A percentile compares a stretch with the other conserved stretches of the same genome.
These are phyloP conservation scores for Gila orcuttii DNA, from an alignment of 2,113 vertebrate genomes.

Conservation along the genomic window DNA sequence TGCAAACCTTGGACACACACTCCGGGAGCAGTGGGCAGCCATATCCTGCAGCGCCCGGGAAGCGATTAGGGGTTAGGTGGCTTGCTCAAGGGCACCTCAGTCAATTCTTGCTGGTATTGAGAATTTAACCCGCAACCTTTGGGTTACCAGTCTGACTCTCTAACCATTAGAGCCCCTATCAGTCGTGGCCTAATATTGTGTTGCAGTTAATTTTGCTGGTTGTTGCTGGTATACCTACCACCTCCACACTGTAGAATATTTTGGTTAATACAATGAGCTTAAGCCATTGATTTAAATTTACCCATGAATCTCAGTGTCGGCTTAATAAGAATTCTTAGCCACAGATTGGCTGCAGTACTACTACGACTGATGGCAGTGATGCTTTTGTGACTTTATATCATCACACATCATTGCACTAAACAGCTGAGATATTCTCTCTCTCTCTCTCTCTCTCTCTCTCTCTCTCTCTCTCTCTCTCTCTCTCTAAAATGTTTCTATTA, in stretches of 20 bases:
- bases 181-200: too few species aligned
- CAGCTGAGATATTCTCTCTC: slow-evolving; percentile 9
- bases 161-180: too few species aligned
- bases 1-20: too few species aligned
- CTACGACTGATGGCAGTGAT: slow-evolving; percentile 12
- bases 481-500: slow-evolving; percentile 44
- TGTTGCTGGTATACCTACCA: not conserved
- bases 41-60: too few species aligned
- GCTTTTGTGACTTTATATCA: slow-evolving; percentile 30
- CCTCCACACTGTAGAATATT: not conserved
- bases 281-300: not conserved
- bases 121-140: too few species aligned
- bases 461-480: slow-evolving; percentile 9
- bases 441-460: not conserved
- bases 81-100: too few species aligned
- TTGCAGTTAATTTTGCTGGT: not conserved
- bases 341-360: slow-evolving; percentile 1
- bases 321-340: not conserved
- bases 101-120: too few species aligned
- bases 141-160: too few species aligned
- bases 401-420: slow-evolving; percentile 43
- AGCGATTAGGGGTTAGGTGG: too few species aligned
- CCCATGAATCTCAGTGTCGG: not conserved
- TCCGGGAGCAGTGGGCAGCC: too few species aligned
- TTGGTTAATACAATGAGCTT: not conserved